phyloP scores from a whole-genome alignment of 2,113 vertebrate species.

The Eptesicus fuscus region DNA sequence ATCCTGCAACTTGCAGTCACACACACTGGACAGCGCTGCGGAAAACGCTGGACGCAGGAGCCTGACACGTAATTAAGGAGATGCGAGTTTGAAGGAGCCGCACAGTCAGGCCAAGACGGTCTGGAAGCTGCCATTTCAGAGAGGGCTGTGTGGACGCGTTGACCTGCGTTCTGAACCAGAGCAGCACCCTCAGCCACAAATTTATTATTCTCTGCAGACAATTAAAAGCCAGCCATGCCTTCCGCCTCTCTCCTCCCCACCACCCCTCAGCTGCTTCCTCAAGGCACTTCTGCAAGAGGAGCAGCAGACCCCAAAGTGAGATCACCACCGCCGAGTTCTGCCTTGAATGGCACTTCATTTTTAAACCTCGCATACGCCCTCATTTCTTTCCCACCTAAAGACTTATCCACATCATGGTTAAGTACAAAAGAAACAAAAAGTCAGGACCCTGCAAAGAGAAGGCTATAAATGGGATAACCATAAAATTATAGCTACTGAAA shows the following conservation, averaged over 20 bases:
- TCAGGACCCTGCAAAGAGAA: not conserved
- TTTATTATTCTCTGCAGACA: not conserved
- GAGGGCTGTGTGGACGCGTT: not conserved
- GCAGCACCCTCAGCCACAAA: not conserved
- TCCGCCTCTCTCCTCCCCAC: not conserved
- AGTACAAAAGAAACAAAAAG: not conserved
- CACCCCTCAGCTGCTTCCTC: not conserved
- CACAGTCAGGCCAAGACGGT: not conserved
- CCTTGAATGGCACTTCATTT: not conserved
- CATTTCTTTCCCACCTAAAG: not conserved
- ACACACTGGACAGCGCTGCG: not conserved
- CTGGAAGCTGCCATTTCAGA: not conserved
- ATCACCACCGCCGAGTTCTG: not conserved
- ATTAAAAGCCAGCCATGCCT: not conserved
- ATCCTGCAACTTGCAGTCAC: not conserved
- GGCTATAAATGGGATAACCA: not conserved
- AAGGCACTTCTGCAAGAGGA: not conserved
- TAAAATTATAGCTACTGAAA: not conserved
- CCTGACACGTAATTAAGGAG: not conserved
- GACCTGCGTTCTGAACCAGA: rapidly evolving
- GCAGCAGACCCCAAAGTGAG: not conserved
- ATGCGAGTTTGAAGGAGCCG: not conserved
- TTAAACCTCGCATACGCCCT: not conserved
- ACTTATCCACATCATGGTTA: not conserved
- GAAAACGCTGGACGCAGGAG: not conserved